Conservation (phyloP, 2,888 invertebrate genomes). For the Acutogordius australiensis region DNA sequence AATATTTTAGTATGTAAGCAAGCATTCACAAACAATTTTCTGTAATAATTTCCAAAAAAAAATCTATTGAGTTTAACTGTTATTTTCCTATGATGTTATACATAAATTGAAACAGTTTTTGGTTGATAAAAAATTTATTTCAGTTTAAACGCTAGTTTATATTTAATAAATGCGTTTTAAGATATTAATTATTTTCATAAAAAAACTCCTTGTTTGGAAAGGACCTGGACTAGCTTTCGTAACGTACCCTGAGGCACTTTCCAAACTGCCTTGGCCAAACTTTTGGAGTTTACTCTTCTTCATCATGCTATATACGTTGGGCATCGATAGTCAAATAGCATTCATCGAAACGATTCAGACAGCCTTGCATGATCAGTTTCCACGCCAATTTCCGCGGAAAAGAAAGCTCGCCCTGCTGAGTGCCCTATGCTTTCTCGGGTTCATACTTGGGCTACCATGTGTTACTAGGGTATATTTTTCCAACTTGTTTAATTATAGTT, state of each 20-base stretch:
- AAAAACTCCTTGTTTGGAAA: slow-evolving; percentile 9
- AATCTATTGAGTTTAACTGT: too few species aligned
- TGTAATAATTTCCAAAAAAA: too few species aligned
- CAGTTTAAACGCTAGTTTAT: too few species aligned
- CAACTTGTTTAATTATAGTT: too few species aligned
- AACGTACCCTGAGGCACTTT: not conserved
- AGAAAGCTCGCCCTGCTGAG: not conserved
- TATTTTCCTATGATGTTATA: too few species aligned
- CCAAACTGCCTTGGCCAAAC: not conserved
- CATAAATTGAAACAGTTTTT: not conserved
- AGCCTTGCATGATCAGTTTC: not conserved
- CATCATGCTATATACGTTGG: not conserved
- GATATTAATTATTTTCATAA: not conserved
- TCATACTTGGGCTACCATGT: not conserved
- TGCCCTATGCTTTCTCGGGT: not conserved
- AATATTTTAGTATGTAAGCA: too few species aligned
- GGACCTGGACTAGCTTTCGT: not conserved
- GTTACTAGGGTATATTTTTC: slow-evolving; percentile 10
- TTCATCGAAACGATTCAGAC: slow-evolving; percentile 1
- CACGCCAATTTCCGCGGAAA: not conserved
- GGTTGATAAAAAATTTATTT: too few species aligned
- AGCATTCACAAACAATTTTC: too few species aligned
- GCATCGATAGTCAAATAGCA: slow-evolving; percentile 2
- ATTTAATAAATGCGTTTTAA: too few species aligned
- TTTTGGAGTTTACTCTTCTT: slow-evolving; percentile 6